Base-by-base conservation (phyloP, 2,113 vertebrate genomes). In the Callocephalon fimbriatum region DNA sequence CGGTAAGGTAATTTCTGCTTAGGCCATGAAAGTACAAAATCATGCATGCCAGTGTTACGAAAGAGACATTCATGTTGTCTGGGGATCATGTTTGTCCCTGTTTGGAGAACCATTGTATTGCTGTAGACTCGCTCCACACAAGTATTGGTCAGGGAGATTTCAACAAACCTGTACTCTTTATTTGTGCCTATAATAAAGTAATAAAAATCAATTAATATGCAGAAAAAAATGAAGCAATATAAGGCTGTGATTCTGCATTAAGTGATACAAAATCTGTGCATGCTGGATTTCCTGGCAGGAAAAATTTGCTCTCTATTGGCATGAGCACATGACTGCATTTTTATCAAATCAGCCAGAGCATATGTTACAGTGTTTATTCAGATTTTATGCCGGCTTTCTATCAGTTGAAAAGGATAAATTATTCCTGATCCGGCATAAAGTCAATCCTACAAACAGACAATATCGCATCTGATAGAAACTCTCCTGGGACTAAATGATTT, bases 331-430 rank as follows among this genome's bases (percentile, higher is more conserved):
- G 0, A 61, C 53, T 86, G 68, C 67, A 76, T 92, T 93, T 95
- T 93, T 95, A 90, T 80, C 31, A 12, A 95, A 95, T 93, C 79
- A 90, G 58, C 82, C 82, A 65, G 67, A 96, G 85, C 94, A 94
- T 94, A 75, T 94, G 92, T 93, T 96, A 53, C 72, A 78, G 56
- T 90, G 81, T 94, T 92, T 79, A 82, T 88, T 90, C 86, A 61
- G 40, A 77, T 80, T 90, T 88, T 88, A 53, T 90, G 93, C 86
- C 81, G 86, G 74, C 44, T 92, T 92, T 95, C 85, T 96, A 92
- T 86, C 90, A 86, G 37, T 47, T 75, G 82, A 74, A 40, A 32
- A 56, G 75, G 40, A 70, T 66, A 80, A 92, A 90, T 92, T 71
- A 63, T 95, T 47, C 72, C 59, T 58, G 40, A 92, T 93, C 75